These are phyloP conservation scores for Schizaphis graminum DNA, from an alignment of 2,888 invertebrate species.

Conservation along the genomic window DNA sequence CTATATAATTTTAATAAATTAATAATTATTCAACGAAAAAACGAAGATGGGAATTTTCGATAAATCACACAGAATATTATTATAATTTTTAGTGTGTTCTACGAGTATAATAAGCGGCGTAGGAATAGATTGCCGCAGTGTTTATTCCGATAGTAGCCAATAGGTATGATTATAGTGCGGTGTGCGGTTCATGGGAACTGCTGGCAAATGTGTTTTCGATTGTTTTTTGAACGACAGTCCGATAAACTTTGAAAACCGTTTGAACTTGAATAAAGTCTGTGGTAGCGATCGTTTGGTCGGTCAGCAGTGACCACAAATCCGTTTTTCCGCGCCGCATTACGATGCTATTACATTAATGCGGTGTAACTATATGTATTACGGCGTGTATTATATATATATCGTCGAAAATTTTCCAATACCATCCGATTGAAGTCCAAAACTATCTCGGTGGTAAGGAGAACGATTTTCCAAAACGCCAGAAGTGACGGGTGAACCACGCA, in stretches of 20 bases:
- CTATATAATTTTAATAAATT: no score
- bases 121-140: not conserved
- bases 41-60: no score
- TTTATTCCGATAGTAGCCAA: not conserved
- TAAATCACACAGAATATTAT: not conserved
- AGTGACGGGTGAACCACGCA: not conserved
- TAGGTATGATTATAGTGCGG: not conserved
- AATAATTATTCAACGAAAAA: no score
- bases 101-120: not conserved
- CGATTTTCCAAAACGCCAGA: slow-evolving; percentile 5
- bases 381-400: not conserved
- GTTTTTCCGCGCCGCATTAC: not conserved
- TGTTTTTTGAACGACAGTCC: slow-evolving; percentile 15
- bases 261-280: not conserved
- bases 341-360: not conserved
- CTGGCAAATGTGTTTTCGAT: slow-evolving; percentile 25
- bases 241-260: slow-evolving; percentile 23
- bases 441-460: not conserved
- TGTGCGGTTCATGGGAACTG: not conserved
- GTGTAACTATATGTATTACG: not conserved
- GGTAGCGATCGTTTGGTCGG: not conserved
- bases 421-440: slow-evolving; percentile 28
- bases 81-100: not conserved
- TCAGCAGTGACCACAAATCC: not conserved
- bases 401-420: not conserved